Percentiles rank a stretch among this genome's conserved stretches.
Conservation (phyloP, 2,888 invertebrate species). For the Nysson spinosus region DNA sequence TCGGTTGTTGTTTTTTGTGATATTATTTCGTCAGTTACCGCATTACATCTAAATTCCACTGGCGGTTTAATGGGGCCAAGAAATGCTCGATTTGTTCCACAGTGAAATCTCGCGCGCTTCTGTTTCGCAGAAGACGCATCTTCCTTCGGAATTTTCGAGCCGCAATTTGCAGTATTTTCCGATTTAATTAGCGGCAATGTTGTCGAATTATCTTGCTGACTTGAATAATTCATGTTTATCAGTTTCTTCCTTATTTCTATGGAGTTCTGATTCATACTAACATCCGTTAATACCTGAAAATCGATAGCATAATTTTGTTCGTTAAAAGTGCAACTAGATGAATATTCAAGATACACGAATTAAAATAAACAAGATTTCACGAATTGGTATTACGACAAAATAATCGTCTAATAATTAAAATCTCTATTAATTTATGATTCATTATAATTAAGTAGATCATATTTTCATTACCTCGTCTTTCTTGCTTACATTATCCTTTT, state of each 20-base stretch:
- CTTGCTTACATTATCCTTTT: too few species aligned
- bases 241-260: constrained; percentile 33
- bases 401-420: too few species aligned
- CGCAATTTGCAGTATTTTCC: constrained; percentile 12
- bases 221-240: constrained; percentile 51
- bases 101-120: constrained; percentile 70
- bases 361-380: too few species aligned
- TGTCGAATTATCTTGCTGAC: constrained; percentile 3
- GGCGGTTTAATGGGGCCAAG: constrained; percentile 50
- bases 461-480: too few species aligned
- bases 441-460: too few species aligned
- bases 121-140: constrained; percentile 56
- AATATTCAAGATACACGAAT: background rate
- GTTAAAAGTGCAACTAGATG: background rate
- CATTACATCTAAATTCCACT: constrained; percentile 12
- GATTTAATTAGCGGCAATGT: constrained; percentile 15
- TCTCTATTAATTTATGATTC: too few species aligned
- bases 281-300: background rate
- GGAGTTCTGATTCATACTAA: background rate
- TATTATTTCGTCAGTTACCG: constrained; percentile 8
- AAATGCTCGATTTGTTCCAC: constrained; percentile 68
- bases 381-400: too few species aligned
- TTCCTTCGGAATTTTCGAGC: constrained; percentile 18
- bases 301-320: background rate
- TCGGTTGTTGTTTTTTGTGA: constrained; percentile 3